Evolutionary conservation across 2,797 vertebrate species (phyloP).

Genomic region (Prunella strophiata): DNA sequence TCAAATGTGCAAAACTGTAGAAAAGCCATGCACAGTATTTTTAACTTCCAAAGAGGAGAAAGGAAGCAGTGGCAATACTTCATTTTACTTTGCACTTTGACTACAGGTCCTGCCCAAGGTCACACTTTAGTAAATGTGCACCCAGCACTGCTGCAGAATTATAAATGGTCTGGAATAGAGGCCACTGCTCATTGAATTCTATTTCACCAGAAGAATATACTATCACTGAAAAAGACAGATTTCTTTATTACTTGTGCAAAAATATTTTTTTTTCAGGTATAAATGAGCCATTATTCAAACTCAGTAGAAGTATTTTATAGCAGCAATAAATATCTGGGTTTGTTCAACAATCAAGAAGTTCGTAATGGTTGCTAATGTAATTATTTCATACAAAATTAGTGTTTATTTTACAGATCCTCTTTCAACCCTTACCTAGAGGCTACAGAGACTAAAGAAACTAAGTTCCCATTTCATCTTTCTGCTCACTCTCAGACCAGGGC

Average conservation of each 20-base stretch:
- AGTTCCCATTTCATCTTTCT: not conserved
- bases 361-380: not conserved
- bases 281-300: slow-evolving; percentile 65
- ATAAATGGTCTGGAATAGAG: slow-evolving; percentile 81
- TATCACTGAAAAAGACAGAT: slow-evolving; percentile 76
- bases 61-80: slow-evolving; percentile 81
- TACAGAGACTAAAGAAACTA: not conserved
- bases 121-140: slow-evolving; percentile 83
- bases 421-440: not conserved
- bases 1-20: slow-evolving; percentile 91
- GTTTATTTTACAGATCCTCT: not conserved
- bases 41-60: slow-evolving; percentile 82
- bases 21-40: slow-evolving; percentile 89
- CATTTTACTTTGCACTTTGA: slow-evolving; percentile 83
- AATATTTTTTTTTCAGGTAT: slow-evolving; percentile 68
- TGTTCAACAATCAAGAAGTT: not conserved
- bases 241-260: slow-evolving; percentile 78
- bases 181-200: slow-evolving; percentile 80
- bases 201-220: slow-evolving; percentile 76
- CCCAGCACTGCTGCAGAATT: slow-evolving; percentile 79
- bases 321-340: slow-evolving; percentile 21
- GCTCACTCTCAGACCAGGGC: not conserved
- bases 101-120: slow-evolving; percentile 84
- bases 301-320: slow-evolving; percentile 35
- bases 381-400: slow-evolving; percentile 18